A percentile compares a stretch with the other conserved stretches of the same genome.
Evolutionary conservation across 2,113 vertebrate species (phyloP).

Genomic region (Grantiella picta): DNA sequence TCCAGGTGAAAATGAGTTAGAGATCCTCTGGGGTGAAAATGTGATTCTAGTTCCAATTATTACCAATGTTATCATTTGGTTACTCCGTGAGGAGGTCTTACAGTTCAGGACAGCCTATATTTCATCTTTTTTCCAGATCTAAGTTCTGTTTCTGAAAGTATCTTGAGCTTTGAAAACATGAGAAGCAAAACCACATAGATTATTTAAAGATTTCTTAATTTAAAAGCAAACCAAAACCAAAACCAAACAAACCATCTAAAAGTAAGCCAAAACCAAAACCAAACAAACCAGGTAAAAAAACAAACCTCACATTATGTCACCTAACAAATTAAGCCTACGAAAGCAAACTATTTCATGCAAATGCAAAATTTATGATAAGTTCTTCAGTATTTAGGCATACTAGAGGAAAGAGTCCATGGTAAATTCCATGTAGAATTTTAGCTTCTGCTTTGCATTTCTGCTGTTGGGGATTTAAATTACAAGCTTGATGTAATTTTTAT

Average conservation of each 20-base stretch:
- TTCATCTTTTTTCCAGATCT: background rate
- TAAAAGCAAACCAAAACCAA: background rate
- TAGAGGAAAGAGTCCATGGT: background rate
- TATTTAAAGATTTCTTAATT: background rate
- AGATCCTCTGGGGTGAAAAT: background rate
- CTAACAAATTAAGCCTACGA: background rate
- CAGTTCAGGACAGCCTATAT: background rate
- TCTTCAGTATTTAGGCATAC: background rate
- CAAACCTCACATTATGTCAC: rapidly evolving
- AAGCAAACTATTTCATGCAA: background rate
- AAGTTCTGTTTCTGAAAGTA: background rate
- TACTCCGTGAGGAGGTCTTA: background rate
- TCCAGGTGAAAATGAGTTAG: background rate
- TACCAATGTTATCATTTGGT: background rate
- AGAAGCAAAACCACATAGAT: background rate
- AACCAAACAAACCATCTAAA: background rate
- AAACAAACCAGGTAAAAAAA: background rate
- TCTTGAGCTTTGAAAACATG: background rate
- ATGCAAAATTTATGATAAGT: background rate
- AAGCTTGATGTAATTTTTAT: background rate
- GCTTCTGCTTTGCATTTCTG: background rate
- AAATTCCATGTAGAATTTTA: background rate
- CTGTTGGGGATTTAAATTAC: background rate
- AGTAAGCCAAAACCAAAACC: background rate
- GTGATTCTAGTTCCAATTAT: background rate